Base-by-base conservation (phyloP, 2,113 vertebrate species). In the Turnix velox region DNA sequence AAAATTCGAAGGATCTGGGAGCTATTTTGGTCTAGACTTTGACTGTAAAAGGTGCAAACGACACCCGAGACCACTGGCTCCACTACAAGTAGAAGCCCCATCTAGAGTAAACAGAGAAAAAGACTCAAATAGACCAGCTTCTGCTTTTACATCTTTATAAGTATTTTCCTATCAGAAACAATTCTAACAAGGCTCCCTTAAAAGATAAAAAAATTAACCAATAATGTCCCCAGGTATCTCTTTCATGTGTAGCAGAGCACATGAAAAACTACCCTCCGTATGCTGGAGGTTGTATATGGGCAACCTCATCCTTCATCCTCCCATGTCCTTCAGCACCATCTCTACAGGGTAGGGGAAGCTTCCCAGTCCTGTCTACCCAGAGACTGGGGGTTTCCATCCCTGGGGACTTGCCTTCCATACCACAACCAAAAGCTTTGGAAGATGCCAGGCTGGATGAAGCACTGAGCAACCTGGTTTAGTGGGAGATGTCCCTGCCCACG, bases 31-130 rank as follows among this genome's bases (percentile, higher is more conserved):
- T 79, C 58, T 66, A 69, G 78, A n/a, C 84, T 96, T 94, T 94
- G 88, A 87, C 96, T 95, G 94, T 92, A 96, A 96, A 96, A 93
- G 91, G 92, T 66, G 78, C 46, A 58, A 74, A n/a, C 91, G 92
- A 94, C 69, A 92, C 71, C 51, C 94, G 95, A 96, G 89, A 91
- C 2, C 27, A 78, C 87, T 89, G 94, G 92, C 84, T 93, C 49
- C 67, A 63, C 82, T 93, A 93, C 94, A 92, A 91, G 51, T 82
- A 92, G 92, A 89, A 80, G 37, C 78, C 74, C 46, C 81, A 69
- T 73, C 65, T 96, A 79, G 42, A 94, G 73, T 88, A 87, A 90
- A 89, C 55, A 93, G 74, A 92, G 72, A 33, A 91, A 76, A 54
- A 23, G 58, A 22, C 42, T 91, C 78, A 82, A 80, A 78, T 46